phyloP scores from a whole-genome alignment of 2,888 invertebrate species.

The Mimachlamys varia region DNA sequence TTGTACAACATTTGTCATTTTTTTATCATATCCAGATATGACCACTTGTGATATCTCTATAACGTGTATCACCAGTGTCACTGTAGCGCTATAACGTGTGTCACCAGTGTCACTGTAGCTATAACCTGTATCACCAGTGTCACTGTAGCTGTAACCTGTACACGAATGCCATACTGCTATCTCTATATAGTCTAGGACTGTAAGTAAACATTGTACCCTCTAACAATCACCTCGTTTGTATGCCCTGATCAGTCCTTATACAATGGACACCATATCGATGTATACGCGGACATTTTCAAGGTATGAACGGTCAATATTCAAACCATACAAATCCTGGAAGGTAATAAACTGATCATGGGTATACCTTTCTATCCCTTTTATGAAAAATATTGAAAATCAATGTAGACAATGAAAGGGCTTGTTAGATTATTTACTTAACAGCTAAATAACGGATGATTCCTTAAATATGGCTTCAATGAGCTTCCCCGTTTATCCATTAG shows the following conservation, averaged over 20 bases:
- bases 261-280: conserved; percentile 1
- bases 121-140: background rate
- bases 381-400: conserved; percentile 3
- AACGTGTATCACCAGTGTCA: background rate
- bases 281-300: background rate
- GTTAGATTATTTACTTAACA: background rate
- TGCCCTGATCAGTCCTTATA: background rate
- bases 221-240: background rate
- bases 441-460: background rate
- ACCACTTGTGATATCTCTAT: too few relatives aligned
- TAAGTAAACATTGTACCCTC: background rate
- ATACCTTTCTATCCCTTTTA: conserved; percentile 19
- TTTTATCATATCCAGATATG: too few relatives aligned
- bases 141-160: background rate
- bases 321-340: background rate
- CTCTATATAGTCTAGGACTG: background rate
- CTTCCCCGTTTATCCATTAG: background rate
- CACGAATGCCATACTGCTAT: too few relatives aligned
- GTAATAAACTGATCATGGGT: background rate
- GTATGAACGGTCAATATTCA: conserved; percentile 1
- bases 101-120: background rate
- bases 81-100: background rate
- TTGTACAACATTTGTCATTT: too few relatives aligned
- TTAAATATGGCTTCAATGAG: background rate
- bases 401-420: conserved; percentile 14